Percentiles rank a stretch among this genome's conserved stretches.
These are phyloP conservation scores for Glossosoma conforme DNA, from an alignment of 1,140 invertebrate genomes.

Conservation along the genomic window DNA sequence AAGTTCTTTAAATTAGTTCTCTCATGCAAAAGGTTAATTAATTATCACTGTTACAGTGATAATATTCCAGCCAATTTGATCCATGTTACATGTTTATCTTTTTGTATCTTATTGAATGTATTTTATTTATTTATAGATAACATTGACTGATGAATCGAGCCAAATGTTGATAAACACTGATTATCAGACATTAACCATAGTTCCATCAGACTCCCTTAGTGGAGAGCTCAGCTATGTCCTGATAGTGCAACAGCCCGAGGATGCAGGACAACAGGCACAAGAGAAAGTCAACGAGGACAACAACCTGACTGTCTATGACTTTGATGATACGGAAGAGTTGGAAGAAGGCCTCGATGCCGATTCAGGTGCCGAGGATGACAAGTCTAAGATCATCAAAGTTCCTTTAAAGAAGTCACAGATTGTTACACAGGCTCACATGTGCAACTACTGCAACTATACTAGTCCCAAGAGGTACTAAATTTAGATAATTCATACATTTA, in stretches of 20 bases:
- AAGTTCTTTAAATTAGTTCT: no score
- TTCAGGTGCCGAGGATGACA: constrained; percentile 66
- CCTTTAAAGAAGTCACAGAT: constrained; percentile 64
- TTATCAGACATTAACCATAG: constrained; percentile 80
- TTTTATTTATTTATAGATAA: no score
- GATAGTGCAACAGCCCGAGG: constrained; percentile 70
- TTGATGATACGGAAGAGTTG: constrained; percentile 57
- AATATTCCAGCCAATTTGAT: no score
- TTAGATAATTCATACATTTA: no score
- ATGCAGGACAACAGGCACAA: constrained; percentile 60
- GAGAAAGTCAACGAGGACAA: constrained; percentile 56
- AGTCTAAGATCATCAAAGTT: constrained; percentile 63
- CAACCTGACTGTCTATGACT: constrained; percentile 59
- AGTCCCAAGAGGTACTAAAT: constrained; percentile 78
- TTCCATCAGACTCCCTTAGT: constrained; percentile 73
- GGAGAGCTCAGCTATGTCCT: constrained; percentile 87
- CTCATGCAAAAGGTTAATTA: no score
- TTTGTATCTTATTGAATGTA: no score
- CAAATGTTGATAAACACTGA: no score
- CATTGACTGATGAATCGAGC: neutral
- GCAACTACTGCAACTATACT: constrained; percentile 87
- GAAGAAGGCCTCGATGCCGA: constrained; percentile 48
- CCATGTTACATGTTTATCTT: no score
- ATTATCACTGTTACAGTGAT: no score
- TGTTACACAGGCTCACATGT: constrained; percentile 70